Evolutionary conservation across 2,888 invertebrate species (phyloP), one percentile per base, ranked within the genome.

Genomic region (Stenoptilia bipunctidactyla): DNA sequence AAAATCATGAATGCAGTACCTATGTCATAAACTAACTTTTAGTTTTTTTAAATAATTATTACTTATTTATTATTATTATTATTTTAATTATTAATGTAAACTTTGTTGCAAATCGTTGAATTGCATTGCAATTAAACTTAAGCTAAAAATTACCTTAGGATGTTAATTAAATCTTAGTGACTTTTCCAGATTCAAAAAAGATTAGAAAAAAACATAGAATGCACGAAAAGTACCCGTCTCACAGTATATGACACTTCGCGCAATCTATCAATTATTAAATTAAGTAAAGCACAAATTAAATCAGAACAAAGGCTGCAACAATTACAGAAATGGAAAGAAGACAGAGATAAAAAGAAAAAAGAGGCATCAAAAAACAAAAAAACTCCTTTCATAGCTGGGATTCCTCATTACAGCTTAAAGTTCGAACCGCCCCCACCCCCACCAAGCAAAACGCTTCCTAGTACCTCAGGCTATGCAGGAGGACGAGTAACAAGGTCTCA

Each of bases 291-390:
- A 1, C 52, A 58, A 38, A 40, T 47, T 9, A 77, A 75, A 45
- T 44, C 56, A 1, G 66, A 72, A 14, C 60, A 69, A 36, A 60
- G 79, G 34, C 56, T 58, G 33, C 61, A 68, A 42, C 74, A 74
- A 44, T 48, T 83, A 1, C 66, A 72, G 41, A 76, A 72, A 59
- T 83, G 80, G 80, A 82, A 79, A 45, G 59, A 63, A 37, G 76
- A 79, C 20, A 83, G 72, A 41, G 69, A 69, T n/a, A 70, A 68
- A 41, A 61, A 64, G 40, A 79, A 72, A 44, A 69, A 65, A 15
- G 65, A 69, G 38, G 58, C 50, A 0, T 64, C 66, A 0, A 41
- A 56, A 1, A 53, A 63, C 2, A 82, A 76, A 42, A 74, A 71
- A 50, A 82, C 75, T 44, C 82, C 83, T 0, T 83, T 83, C 52